Conservation (phyloP, 2,797 vertebrate species). For the Iguana delicatissima region DNA sequence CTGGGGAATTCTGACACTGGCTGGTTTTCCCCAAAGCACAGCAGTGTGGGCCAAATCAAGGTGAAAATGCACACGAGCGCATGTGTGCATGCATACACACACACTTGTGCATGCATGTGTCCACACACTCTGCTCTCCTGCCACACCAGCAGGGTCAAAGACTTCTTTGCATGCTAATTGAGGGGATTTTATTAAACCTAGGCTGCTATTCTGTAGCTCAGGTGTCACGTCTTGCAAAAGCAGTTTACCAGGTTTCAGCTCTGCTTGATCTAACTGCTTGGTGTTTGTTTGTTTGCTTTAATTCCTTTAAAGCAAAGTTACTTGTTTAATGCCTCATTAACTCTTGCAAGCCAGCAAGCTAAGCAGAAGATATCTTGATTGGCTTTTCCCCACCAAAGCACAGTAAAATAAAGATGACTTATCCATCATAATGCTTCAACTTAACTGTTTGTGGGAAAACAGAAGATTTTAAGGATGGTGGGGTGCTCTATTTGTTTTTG, state of each 20-base stretch:
- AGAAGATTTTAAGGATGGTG: neutral
- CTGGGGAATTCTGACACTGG: too few species aligned
- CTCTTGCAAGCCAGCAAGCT: constrained; percentile 14
- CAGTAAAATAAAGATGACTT: constrained; percentile 2
- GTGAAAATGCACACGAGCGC: too few species aligned
- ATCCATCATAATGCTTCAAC: neutral
- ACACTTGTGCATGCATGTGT: too few species aligned
- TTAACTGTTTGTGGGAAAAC: neutral
- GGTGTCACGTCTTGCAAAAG: neutral
- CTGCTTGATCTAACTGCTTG: neutral
- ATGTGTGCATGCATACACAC: too few species aligned
- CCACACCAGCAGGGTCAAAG: neutral
- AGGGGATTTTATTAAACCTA: neutral
- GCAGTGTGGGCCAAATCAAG: neutral
- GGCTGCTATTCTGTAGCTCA: neutral
- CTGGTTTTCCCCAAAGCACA: neutral
- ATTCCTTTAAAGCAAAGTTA: neutral
- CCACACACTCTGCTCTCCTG: neutral
- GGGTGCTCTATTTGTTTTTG: neutral
- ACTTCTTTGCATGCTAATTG: neutral
- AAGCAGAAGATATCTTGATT: neutral
- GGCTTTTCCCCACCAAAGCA: neutral
- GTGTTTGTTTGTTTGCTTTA: too few species aligned
- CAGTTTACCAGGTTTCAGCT: neutral
- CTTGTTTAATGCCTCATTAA: constrained; percentile 14